Evolutionary conservation across 2,113 vertebrate genomes (phyloP).

Genomic region (Piaya cayana): DNA sequence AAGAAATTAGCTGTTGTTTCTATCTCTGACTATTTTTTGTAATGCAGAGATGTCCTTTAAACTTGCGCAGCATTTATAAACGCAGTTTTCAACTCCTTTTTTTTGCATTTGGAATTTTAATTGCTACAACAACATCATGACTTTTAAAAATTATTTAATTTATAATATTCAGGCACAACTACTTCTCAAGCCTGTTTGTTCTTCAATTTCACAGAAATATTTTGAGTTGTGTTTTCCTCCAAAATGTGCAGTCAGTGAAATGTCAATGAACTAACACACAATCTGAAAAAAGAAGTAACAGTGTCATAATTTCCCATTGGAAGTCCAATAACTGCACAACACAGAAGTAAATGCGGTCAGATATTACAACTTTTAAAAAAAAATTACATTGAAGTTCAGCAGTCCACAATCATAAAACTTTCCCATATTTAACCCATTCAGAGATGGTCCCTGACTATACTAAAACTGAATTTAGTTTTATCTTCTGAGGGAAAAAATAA

Average conservation of each 20-base stretch:
- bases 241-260: background rate
- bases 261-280: background rate
- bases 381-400: background rate
- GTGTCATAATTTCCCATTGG: background rate
- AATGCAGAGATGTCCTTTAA: background rate
- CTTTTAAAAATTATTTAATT: background rate
- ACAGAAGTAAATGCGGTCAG: background rate
- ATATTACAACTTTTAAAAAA: background rate
- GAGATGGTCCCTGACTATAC: background rate
- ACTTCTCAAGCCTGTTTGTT: background rate
- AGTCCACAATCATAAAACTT: background rate
- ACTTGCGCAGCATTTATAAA: background rate
- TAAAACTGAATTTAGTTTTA: background rate
- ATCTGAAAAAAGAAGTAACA: background rate
- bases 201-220: background rate
- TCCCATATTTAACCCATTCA: background rate
- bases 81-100: background rate
- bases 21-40: background rate
- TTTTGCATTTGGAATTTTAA: conserved; percentile 3
- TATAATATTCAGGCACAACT: background rate
- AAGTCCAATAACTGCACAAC: background rate
- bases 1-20: background rate
- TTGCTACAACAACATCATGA: background rate
- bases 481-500: background rate
- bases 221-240: background rate